phyloP scores from a whole-genome alignment of 2,888 invertebrate species.

The Sabatieria punctata region DNA sequence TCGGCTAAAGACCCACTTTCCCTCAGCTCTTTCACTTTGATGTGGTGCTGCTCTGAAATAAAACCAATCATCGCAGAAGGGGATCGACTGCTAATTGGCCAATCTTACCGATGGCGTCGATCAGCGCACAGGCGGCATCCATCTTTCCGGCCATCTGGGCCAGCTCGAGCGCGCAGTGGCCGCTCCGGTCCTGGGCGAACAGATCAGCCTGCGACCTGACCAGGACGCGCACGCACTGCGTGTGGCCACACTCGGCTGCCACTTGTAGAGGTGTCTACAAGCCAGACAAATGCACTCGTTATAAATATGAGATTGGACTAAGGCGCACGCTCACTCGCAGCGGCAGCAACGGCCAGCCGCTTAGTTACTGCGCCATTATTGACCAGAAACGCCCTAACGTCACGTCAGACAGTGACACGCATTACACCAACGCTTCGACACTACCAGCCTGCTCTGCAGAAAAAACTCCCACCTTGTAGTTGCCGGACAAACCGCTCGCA shows the following conservation, averaged over 20 bases:
- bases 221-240: slow-evolving; percentile 49
- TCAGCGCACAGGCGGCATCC: slow-evolving; percentile 25
- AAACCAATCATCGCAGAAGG: neutral
- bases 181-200: slow-evolving; percentile 26
- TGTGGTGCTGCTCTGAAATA: neutral
- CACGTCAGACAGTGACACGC: no score
- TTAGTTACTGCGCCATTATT: no score
- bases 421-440: no score
- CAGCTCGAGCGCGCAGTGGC: slow-evolving; percentile 52
- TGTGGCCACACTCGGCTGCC: slow-evolving; percentile 59
- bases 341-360: no score
- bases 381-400: no score
- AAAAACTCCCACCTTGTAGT: no score
- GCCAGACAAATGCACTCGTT: neutral
- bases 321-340: no score
- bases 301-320: neutral
- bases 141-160: slow-evolving; percentile 51
- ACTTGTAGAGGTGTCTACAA: slow-evolving; percentile 59
- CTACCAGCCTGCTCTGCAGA: no score
- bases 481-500: no score
- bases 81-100: no score
- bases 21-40: no score
- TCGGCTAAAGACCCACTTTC: no score
- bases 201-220: slow-evolving; percentile 51
- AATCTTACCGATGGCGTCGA: slow-evolving; percentile 22